These are phyloP conservation scores for Halcyon chelicuti DNA, from an alignment of 2,797 vertebrate species.

Conservation along the genomic window DNA sequence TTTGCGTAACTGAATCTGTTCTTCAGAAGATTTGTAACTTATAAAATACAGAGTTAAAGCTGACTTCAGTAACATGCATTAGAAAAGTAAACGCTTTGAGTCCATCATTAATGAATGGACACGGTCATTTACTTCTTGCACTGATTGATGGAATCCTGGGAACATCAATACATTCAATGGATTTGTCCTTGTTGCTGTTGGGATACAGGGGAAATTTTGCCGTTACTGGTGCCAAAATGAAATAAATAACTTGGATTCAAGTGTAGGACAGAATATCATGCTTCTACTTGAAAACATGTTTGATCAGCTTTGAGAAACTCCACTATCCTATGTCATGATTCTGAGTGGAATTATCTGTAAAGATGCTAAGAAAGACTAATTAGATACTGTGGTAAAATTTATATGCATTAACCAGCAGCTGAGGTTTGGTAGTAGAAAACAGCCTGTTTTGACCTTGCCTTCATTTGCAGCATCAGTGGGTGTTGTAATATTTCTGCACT, in stretches of 20 bases:
- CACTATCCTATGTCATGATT: fast-evolving
- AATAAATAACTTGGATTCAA: background rate
- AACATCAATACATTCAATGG: background rate
- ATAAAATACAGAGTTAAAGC: background rate
- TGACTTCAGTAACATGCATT: too few species aligned
- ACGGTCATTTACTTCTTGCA: background rate
- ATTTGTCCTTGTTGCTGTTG: background rate
- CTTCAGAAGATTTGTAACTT: background rate
- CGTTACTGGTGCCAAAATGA: background rate
- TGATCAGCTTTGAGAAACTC: background rate
- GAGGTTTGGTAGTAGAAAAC: background rate
- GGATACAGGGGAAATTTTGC: background rate
- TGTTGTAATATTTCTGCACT: background rate
- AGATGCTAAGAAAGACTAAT: background rate
- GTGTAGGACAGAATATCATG: background rate
- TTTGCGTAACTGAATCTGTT: background rate
- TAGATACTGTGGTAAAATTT: background rate
- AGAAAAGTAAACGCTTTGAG: background rate
- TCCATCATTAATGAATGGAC: background rate
- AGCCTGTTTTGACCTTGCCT: background rate
- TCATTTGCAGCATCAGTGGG: background rate
- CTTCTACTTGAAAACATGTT: background rate
- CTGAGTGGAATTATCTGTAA: background rate
- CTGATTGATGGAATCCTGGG: background rate
- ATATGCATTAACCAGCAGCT: background rate